Percentiles rank a stretch among this genome's conserved stretches.
These are phyloP conservation scores for Myiotriccus ornatus DNA, from an alignment of 2,797 vertebrate species.

Conservation along the genomic window DNA sequence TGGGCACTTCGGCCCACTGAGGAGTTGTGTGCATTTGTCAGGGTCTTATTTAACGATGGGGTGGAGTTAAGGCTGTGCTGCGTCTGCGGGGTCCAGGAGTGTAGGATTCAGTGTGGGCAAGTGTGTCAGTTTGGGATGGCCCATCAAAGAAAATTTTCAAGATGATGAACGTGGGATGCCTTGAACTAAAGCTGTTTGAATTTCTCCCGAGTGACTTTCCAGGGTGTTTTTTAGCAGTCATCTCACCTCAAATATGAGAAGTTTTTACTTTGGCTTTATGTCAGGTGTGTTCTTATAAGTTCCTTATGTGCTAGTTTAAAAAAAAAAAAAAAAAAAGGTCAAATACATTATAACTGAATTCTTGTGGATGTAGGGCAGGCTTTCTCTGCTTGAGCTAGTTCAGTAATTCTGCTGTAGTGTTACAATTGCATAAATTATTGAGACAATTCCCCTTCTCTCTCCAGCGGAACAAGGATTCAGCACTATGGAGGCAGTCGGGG, in stretches of 20 bases:
- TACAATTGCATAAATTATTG: constrained; percentile 40
- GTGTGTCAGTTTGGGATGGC: background rate
- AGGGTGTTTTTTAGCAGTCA: background rate
- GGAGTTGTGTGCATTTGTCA: background rate
- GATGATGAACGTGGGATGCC: background rate
- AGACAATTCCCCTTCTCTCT: background rate
- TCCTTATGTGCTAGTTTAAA: background rate
- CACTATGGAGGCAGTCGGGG: background rate
- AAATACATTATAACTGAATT: constrained; percentile 10
- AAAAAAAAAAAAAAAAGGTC: background rate
- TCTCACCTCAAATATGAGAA: background rate
- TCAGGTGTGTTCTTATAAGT: background rate
- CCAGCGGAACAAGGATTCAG: background rate
- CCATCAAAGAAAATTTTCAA: background rate
- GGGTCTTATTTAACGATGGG: background rate
- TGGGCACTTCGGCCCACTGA: background rate
- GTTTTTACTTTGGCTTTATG: background rate
- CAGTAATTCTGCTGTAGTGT: background rate
- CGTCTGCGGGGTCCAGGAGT: accelerated
- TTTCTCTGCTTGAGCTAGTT: constrained; percentile 66
- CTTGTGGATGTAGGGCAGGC: constrained; percentile 80
- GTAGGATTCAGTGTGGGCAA: accelerated
- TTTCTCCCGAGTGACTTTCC: background rate
- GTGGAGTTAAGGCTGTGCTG: background rate
- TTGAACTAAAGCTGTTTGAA: background rate